A percentile compares a stretch with the other conserved stretches of the same genome.
Evolutionary conservation across 1,140 invertebrate species (phyloP).

Genomic region (Teleopsis dalmanni): DNA sequence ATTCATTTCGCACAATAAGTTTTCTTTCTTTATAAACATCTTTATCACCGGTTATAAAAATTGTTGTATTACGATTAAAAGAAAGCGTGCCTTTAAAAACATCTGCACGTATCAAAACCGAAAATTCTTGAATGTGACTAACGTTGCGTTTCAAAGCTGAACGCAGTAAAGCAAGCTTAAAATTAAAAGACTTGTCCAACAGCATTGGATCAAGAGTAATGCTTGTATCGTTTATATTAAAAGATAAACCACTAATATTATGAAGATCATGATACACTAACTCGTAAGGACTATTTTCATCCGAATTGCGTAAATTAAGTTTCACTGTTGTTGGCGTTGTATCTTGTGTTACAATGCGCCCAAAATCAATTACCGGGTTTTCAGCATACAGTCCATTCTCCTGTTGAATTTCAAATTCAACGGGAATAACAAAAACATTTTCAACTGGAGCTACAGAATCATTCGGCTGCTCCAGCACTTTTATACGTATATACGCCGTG

Average conservation of each 20-base stretch:
- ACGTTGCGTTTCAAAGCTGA: not conserved
- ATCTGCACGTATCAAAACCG: slow-evolving; percentile 29
- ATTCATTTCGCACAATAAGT: slow-evolving; percentile 27
- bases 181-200: slow-evolving; percentile 24
- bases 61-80: slow-evolving; percentile 27
- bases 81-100: slow-evolving; percentile 29
- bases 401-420: slow-evolving; percentile 79
- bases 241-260: slow-evolving; percentile 26
- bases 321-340: too few relatives aligned
- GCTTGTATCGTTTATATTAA: slow-evolving; percentile 22
- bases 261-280: slow-evolving; percentile 25
- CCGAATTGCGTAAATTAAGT: slow-evolving; percentile 25
- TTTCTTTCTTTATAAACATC: slow-evolving; percentile 18
- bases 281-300: slow-evolving; percentile 10
- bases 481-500: slow-evolving; percentile 45
- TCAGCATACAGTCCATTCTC: slow-evolving; percentile 67
- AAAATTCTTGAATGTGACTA: slow-evolving; percentile 15
- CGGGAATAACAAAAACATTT: slow-evolving; percentile 64
- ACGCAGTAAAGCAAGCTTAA: slow-evolving; percentile 14
- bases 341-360: slow-evolving; percentile 45
- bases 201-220: slow-evolving; percentile 25
- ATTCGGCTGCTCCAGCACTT: slow-evolving; percentile 22
- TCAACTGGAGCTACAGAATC: slow-evolving; percentile 18
- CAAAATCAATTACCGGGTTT: slow-evolving; percentile 76
- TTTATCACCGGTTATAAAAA: slow-evolving; percentile 22